Conservation (phyloP, 2,113 vertebrate species). For the Lanius collurio region DNA sequence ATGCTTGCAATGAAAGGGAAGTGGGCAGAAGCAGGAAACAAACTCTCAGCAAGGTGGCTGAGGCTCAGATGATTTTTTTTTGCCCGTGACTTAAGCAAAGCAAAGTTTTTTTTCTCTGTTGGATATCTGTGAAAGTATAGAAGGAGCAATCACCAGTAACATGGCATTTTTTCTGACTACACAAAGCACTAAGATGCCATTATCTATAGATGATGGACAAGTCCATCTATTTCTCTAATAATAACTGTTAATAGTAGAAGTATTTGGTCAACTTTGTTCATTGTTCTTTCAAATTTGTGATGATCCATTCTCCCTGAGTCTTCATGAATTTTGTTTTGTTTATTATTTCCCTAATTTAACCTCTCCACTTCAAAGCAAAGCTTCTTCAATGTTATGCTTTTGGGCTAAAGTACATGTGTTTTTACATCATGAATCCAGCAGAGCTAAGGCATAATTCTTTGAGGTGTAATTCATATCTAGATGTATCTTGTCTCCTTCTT, state of each 20-base stretch:
- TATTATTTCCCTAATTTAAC: neutral
- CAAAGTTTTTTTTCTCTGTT: neutral
- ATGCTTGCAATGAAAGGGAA: neutral
- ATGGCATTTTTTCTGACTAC: neutral
- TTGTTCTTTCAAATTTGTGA: neutral
- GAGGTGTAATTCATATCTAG: neutral
- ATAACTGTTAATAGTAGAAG: neutral
- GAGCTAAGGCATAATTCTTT: neutral
- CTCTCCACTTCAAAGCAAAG: neutral
- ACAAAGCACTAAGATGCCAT: neutral
- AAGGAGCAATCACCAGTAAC: neutral
- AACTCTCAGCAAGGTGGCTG: neutral
- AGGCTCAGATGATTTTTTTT: neutral
- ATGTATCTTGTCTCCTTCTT: neutral
- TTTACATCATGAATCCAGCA: neutral
- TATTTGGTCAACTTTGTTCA: neutral
- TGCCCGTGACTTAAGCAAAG: neutral
- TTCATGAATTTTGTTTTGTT: neutral
- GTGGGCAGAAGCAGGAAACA: neutral
- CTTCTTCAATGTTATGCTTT: neutral
- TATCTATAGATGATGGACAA: neutral
- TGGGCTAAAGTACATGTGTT: neutral
- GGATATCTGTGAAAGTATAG: neutral
- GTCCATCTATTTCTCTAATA: neutral
- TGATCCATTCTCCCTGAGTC: neutral